Base-by-base conservation (phyloP, 2,797 vertebrate genomes). In the Eleutherodactylus coqui region DNA sequence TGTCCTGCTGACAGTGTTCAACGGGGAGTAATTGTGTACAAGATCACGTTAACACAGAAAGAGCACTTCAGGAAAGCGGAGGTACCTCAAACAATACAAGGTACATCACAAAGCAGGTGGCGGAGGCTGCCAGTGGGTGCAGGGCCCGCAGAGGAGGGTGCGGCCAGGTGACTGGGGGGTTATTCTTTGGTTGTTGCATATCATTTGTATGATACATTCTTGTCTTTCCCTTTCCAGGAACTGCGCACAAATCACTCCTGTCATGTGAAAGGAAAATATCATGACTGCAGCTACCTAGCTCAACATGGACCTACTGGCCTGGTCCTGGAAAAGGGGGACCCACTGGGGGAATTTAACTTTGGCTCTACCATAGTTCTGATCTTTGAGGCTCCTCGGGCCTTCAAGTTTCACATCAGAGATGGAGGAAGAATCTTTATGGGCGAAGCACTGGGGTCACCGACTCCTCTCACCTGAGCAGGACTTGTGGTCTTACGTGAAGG, bases 341-440 rank as follows among this genome's bases (percentile, higher is more conserved):
- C 86, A 0, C 19, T 88, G 11, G 86, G 86, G 1, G 82, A 88
- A 55, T 88, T 88, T 43, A 88, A 88, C 41, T 79, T 88, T 49
- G 88, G 88, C 4, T 88, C 88, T 14, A 88, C 85, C 47, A 81
- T 86, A 24, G 85, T 88, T 19, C 67, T 86, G 10, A 58, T 88
- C 4, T 86, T 88, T 38, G 79, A 86, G 36, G 88, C 45, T 1
- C 88, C 88, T 10, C 75, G 45, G 14, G 43, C 62, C 32, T 86
- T 88, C 34, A 62, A 73, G 41, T 75, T 79, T 38, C 64, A 76
- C 2, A 11, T 53, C 0, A 80, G 34, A 34, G 49, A 55, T 1
- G 81, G 76, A 8, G 14, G 13, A 2, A 27, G 41, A 16, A 53
- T 88, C 27, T 29, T 49, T 2, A 58, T 79, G n/a, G 88, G 81